Base-by-base conservation (phyloP, 2,797 vertebrate genomes). In the Ambastaia sidthimunki region DNA sequence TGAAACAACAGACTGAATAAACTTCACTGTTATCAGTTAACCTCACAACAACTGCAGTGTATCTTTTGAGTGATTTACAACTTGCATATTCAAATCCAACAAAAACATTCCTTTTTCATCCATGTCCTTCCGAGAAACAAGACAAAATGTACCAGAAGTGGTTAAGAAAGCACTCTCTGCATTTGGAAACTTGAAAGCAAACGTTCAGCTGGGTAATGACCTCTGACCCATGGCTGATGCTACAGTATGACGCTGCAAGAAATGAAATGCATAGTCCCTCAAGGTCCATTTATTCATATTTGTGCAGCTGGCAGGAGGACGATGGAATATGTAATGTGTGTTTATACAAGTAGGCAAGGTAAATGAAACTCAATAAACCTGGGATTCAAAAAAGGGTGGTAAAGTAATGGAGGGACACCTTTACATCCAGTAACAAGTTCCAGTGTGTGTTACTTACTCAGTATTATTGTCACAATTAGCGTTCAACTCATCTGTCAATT, bases 291-390 rank as follows among this genome's bases (percentile, higher is more conserved):
- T 25, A 54, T 65, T 90, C 76, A 85, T 94, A 93, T 94, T 94
- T 93, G 79, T 44, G 78, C 92, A 94, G 94, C 93, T 94, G 93
- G 89, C 2, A 66, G n/a, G 55, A 76, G 63, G 76, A 85, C 74
- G 54, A 47, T 85, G 84, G 81, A 91, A 84, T 86, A 86, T 87
- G 80, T 83, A 82, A 62, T 76, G 89, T 72, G 84, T 88, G 89
- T 91, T 93, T 90, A 80, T 85, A 92, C 90, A 92, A 87, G 88
- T 85, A 91, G 92, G 89, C 87, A 89, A 88, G 86, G 88, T 90
- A 92, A 88, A 92, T 91, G 86, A 88, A 92, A 90, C 87, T 84
- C 87, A 89, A 88, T 93, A 91, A 92, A 89, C 86, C n/a, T n/a
- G n/a, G n/a, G n/a, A n/a, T n/a, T n/a, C n/a, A n/a, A n/a, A n/a